Base-by-base conservation (phyloP, 1,140 invertebrate genomes). In the Campodea augens region DNA sequence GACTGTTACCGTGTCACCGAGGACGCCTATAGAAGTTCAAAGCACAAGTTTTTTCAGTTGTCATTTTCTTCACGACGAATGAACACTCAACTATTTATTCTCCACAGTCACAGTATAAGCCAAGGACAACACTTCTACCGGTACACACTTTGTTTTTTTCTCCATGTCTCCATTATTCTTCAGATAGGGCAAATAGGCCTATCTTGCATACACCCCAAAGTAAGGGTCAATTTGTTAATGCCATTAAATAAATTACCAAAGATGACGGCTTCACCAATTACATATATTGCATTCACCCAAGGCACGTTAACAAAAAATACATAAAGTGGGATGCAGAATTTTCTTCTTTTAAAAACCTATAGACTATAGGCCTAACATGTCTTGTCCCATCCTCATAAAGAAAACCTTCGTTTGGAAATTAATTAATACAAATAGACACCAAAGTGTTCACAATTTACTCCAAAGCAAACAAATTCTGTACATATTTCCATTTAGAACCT, bases 321-420 rank as follows among this genome's bases (percentile, higher is more conserved):
- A n/a, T n/a, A n/a, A n/a, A n/a, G n/a, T n/a, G n/a, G n/a, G n/a
- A n/a, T n/a, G n/a, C n/a, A n/a, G n/a, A n/a, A n/a, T n/a, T n/a
- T n/a, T n/a, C n/a, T n/a, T n/a, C 27, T 32, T 32, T 32, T 15
- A 32, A 32, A 10, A 10, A 32, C 27, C 27, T 7, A 15, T 7
- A 10, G 7, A 15, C 27, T 10, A 32, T 32, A 15, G 27, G 18
- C 18, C 38, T 20, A 5, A 5, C 12, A 5, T 5, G 19, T 10
- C 5, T 5, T 18, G 19, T 5, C 5, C 18, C 42, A 19, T 20
- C 2, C 12, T 46, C 27, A 18, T 29, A 3, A 38, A 21, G 18
- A 38, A n/a, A 43, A 23, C 12, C 37, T 47, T 20, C 18, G 18
- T 22, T 20, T 36, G 38, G 32, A 43, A 21, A 36, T n/a, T 38